phyloP scores from a whole-genome alignment of 2,113 vertebrate genomes.

The Gila orcuttii region DNA sequence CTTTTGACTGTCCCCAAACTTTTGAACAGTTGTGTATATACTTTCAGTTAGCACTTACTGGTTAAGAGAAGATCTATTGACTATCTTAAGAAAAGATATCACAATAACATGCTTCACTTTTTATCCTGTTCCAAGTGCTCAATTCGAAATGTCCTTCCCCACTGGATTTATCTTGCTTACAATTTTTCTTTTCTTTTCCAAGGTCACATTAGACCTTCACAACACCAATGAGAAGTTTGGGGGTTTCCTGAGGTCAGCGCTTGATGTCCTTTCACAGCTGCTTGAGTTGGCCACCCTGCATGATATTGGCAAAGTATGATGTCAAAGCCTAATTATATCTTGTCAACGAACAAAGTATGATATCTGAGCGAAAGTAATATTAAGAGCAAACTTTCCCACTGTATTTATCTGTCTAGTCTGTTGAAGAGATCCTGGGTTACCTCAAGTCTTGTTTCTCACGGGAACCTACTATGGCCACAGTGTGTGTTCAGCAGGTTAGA shows the following conservation, averaged over 20 bases:
- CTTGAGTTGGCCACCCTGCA: conserved; percentile 92
- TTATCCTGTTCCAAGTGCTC: background rate
- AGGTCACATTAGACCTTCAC: conserved; percentile 97
- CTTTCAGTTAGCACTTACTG: background rate
- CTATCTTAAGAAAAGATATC: background rate
- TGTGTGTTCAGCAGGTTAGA: conserved; percentile 95
- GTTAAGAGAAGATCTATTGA: background rate
- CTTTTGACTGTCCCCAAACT: background rate
- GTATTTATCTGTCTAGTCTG: conserved; percentile 78
- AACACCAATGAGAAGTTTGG: conserved; percentile 94
- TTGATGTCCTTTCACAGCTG: conserved; percentile 94
- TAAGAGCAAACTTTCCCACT: background rate
- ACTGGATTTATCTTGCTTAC: background rate
- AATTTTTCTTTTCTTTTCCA: background rate
- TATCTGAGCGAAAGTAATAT: background rate
- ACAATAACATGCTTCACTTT: background rate
- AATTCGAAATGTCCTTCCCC: background rate
- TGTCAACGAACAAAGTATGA: background rate
- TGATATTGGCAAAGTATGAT: conserved; percentile 91
- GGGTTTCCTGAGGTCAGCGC: conserved; percentile 85
- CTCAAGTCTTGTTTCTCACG: conserved; percentile 94
- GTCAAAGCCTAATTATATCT: background rate
- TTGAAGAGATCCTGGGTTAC: conserved; percentile 95
- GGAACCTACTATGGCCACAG: conserved; percentile 93
- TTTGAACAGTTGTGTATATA: background rate